These are phyloP conservation scores for Hypanus sabinus DNA, from an alignment of 2,113 vertebrate species.

Conservation along the genomic window DNA sequence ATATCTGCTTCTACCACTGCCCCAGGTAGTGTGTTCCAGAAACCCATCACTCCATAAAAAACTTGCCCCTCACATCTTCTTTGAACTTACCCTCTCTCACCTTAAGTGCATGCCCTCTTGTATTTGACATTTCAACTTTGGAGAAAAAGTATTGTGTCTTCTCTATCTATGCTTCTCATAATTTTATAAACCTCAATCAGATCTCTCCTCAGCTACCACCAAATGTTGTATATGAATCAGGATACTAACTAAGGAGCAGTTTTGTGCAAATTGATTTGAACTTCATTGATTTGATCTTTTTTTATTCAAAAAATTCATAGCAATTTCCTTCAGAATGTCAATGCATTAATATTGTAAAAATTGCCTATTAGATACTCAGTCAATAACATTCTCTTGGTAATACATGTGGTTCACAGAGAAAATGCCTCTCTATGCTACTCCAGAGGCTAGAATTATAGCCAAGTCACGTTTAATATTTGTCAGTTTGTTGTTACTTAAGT, in stretches of 20 bases:
- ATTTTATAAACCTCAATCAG: too few species aligned
- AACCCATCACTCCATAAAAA: too few species aligned
- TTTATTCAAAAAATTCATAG: not conserved
- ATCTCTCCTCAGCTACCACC: not conserved
- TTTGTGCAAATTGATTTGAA: not conserved
- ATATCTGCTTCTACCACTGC: too few species aligned
- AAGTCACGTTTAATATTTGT: constrained; percentile 34
- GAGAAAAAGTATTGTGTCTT: too few species aligned
- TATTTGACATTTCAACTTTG: too few species aligned
- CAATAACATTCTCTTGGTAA: constrained; percentile 15
- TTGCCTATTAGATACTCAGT: not conserved
- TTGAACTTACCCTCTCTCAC: too few species aligned
- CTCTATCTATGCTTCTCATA: too few species aligned
- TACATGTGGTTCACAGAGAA: constrained; percentile 18
- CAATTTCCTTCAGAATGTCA: constrained; percentile 7
- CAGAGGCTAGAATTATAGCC: constrained; percentile 2
- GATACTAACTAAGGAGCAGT: not conserved
- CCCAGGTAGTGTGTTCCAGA: too few species aligned
- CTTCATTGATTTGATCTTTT: not conserved
- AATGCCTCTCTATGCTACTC: constrained; percentile 18
- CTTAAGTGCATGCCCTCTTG: too few species aligned
- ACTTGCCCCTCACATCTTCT: too few species aligned
- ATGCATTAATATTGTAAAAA: not conserved
- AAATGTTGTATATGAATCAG: not conserved
- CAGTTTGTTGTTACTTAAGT: constrained; percentile 23